A percentile compares a stretch with the other conserved stretches of the same genome.
phyloP scores from a whole-genome alignment of 2,113 vertebrate genomes.

The Pao palembangensis region DNA sequence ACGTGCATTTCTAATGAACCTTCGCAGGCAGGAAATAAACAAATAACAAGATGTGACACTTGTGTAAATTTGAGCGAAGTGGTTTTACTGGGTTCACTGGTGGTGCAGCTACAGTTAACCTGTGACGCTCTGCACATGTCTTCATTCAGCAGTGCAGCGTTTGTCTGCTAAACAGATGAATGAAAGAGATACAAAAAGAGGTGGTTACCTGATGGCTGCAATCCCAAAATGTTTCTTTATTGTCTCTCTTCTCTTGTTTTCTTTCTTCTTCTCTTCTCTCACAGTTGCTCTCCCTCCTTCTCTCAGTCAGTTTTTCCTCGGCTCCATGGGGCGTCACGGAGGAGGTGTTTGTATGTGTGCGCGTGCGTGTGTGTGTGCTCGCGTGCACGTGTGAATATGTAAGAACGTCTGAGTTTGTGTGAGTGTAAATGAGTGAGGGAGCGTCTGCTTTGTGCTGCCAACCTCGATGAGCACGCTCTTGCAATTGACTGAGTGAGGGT shows the following conservation, averaged over 20 bases:
- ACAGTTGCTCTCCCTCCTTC: not conserved
- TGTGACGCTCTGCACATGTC: not conserved
- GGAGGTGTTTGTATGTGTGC: conserved; percentile 30
- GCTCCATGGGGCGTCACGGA: conserved; percentile 12
- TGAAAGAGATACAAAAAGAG: not conserved
- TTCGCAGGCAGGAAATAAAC: not conserved
- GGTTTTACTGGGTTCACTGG: not conserved
- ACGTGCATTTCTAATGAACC: not conserved
- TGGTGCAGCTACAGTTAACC: not conserved
- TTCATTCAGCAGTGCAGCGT: too few species aligned
- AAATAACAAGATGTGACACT: not conserved
- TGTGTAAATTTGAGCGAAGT: not conserved
- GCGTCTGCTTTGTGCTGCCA: conserved; percentile 62
- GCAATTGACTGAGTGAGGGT: conserved; percentile 49
- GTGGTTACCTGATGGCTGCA: conserved; percentile 40
- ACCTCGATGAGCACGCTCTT: conserved; percentile 43
- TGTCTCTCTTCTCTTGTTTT: conserved; percentile 17
- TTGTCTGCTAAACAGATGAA: not conserved
- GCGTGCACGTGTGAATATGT: not conserved
- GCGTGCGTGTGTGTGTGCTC: conserved; percentile 4
- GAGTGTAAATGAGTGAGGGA: conserved; percentile 12
- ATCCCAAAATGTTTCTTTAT: conserved; percentile 8
- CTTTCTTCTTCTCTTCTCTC: not conserved
- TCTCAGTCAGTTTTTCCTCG: conserved; percentile 10
- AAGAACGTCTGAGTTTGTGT: not conserved